Conservation (phyloP, 2,888 invertebrate species). For the Hymenopus coronatus region DNA sequence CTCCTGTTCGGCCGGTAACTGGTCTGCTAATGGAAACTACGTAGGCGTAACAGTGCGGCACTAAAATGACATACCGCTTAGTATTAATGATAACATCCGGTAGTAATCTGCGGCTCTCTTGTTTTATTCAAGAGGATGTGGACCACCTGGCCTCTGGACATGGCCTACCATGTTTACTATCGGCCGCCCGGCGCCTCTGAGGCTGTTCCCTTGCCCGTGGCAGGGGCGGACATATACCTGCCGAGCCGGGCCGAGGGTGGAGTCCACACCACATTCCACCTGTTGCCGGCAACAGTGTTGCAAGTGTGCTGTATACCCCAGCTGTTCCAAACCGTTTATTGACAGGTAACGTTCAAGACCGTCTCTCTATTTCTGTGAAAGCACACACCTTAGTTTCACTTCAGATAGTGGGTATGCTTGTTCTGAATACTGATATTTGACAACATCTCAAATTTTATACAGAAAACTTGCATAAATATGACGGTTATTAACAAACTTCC, state of each 20-base stretch:
- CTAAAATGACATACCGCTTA: neutral
- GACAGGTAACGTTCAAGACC: too few species aligned
- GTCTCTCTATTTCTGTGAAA: too few species aligned
- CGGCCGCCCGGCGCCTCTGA: neutral
- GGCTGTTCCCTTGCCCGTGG: neutral
- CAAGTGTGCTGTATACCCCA: neutral
- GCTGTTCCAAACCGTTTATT: too few species aligned
- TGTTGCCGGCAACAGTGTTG: neutral
- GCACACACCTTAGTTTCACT: too few species aligned
- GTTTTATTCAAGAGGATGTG: neutral
- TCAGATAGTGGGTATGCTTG: too few species aligned
- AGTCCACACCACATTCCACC: neutral
- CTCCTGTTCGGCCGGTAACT: neutral
- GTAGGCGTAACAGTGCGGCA: neutral
- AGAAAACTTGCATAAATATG: too few species aligned
- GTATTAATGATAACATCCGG: neutral
- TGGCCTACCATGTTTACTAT: neutral
- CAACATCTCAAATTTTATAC: too few species aligned
- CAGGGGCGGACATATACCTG: neutral
- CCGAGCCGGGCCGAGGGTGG: neutral
- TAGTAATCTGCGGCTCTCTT: neutral
- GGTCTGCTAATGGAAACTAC: neutral
- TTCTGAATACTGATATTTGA: too few species aligned
- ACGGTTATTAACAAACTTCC: too few species aligned
- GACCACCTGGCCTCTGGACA: neutral